A percentile compares a stretch with the other conserved stretches of the same genome.
These are phyloP conservation scores for Pardosa pseudoannulata DNA, from an alignment of 2,888 invertebrate species.

Conservation along the genomic window DNA sequence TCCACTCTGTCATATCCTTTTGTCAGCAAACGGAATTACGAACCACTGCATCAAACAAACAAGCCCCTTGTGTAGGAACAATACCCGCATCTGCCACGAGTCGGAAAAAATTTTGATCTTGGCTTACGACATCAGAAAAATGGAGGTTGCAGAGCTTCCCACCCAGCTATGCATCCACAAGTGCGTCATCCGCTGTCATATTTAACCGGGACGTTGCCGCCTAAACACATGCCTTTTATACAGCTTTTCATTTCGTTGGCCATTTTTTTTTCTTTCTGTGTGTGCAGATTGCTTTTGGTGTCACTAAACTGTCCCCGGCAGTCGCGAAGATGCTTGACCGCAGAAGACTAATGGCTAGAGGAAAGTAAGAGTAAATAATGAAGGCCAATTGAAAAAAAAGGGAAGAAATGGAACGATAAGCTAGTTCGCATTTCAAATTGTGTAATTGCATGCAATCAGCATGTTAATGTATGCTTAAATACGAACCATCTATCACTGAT, in stretches of 20 bases:
- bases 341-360: not conserved
- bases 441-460: too few species aligned
- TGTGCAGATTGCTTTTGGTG: not conserved
- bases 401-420: too few species aligned
- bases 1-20: too few species aligned
- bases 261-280: not conserved
- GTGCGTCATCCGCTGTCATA: not conserved
- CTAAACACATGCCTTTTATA: conserved; percentile 3
- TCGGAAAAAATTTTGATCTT: conserved; percentile 2
- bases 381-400: too few species aligned
- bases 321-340: conserved; percentile 7
- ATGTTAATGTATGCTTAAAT: too few species aligned
- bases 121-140: not conserved
- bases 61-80: too few species aligned
- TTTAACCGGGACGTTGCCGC: not conserved
- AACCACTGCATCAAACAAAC: too few species aligned
- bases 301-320: conserved; percentile 5
- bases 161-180: not conserved
- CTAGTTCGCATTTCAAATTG: too few species aligned
- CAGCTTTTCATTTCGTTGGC: not conserved
- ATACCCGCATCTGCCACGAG: not conserved
- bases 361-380: not conserved
- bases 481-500: too few species aligned
- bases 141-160: not conserved
- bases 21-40: too few species aligned